phyloP scores from a whole-genome alignment of 2,113 vertebrate genomes.

The Chloroceryle aenea region DNA sequence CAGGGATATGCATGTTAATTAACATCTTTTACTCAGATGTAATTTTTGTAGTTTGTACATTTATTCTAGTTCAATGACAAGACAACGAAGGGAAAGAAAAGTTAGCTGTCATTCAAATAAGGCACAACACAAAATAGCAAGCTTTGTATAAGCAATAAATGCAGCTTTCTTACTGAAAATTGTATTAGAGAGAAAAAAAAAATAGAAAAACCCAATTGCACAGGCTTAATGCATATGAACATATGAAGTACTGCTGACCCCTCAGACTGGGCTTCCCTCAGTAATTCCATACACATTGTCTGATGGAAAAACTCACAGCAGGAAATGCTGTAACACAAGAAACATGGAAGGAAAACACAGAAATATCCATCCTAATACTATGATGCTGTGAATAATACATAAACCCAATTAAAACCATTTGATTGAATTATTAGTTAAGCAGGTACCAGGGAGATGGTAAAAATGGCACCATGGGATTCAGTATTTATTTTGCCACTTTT shows the following conservation, averaged over 20 bases:
- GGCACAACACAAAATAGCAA: neutral
- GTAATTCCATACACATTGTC: accelerated
- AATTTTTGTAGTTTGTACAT: neutral
- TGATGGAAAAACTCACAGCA: neutral
- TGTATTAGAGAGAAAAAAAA: neutral
- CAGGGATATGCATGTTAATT: neutral
- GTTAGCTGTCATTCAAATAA: neutral
- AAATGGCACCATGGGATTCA: neutral
- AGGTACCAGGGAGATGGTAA: neutral
- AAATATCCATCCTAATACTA: neutral
- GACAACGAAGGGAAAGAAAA: neutral
- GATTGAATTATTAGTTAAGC: neutral
- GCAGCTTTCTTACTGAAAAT: neutral
- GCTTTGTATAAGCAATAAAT: neutral
- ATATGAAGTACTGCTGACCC: accelerated
- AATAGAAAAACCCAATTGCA: neutral
- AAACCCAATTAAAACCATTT: neutral
- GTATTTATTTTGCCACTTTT: neutral
- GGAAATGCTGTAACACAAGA: neutral
- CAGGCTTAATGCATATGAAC: neutral
- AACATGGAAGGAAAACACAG: neutral
- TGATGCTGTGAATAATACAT: neutral
- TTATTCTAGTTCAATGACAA: neutral
- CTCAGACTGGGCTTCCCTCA: neutral
- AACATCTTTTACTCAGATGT: neutral